Percentiles rank a stretch among this genome's conserved stretches.
These are phyloP conservation scores for Thamnophis elegans DNA, from an alignment of 2,797 vertebrate genomes.

Conservation along the genomic window DNA sequence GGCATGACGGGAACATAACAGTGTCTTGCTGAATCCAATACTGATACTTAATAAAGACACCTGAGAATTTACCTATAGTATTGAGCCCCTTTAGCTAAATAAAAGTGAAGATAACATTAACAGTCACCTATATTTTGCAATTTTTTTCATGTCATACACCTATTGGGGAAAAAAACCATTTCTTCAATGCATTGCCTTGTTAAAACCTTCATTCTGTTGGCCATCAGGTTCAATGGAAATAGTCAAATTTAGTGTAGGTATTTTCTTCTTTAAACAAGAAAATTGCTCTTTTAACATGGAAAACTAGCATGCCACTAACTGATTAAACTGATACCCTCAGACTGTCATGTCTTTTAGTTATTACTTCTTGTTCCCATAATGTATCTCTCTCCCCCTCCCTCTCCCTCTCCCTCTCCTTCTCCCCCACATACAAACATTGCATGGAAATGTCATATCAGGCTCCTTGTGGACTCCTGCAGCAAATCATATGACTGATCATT, in stretches of 20 bases:
- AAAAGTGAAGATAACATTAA: neutral
- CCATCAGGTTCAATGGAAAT: neutral
- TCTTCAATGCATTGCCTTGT: neutral
- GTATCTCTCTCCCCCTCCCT: neutral
- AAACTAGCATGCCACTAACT: neutral
- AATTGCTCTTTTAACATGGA: neutral
- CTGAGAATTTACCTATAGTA: neutral
- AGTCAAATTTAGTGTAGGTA: neutral
- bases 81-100: neutral
- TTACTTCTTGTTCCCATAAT: neutral
- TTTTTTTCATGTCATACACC: neutral
- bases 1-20: neutral
- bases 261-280: neutral
- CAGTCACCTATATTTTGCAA: neutral
- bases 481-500: neutral
- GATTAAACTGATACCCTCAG: neutral
- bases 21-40: neutral
- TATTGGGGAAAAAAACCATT: neutral
- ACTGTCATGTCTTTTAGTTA: neutral
- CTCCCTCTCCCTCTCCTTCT: neutral
- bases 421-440: neutral
- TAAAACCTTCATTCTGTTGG: neutral
- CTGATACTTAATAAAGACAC: neutral
- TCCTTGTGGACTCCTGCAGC: neutral
- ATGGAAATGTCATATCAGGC: neutral